Evolutionary conservation across 2,113 vertebrate species (phyloP).

Genomic region (Nerophis lumbriciformis): DNA sequence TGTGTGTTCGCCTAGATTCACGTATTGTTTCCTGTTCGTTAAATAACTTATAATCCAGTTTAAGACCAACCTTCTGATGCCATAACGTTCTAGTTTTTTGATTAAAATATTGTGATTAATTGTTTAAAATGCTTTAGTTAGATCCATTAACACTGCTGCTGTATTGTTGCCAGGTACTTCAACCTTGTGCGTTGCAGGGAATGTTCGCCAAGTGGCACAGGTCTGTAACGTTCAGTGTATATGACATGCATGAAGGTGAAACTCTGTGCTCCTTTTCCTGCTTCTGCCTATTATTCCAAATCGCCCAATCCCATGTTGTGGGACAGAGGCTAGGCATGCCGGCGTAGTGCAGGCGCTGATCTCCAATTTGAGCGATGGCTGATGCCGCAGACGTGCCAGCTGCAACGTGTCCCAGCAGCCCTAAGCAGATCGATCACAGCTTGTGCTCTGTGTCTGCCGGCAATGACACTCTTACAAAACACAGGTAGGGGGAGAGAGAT

Average conservation of each 20-base stretch:
- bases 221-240: conserved; percentile 32
- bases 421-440: conserved; percentile 56
- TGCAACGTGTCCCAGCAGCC: conserved; percentile 32
- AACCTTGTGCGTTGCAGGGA: conserved; percentile 9
- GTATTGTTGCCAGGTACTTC: background rate
- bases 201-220: conserved; percentile 1
- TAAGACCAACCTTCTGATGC: too few species aligned
- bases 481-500: conserved; percentile 50
- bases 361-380: conserved; percentile 49
- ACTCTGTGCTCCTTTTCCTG: conserved; percentile 30
- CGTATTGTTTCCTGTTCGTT: too few species aligned
- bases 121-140: too few species aligned
- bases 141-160: background rate
- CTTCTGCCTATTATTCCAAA: conserved; percentile 56
- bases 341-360: conserved; percentile 38
- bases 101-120: too few species aligned
- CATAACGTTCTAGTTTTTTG: too few species aligned
- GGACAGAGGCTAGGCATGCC: conserved; percentile 36
- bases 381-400: conserved; percentile 41
- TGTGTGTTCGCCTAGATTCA: too few species aligned
- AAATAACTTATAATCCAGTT: too few species aligned
- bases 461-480: conserved; percentile 58
- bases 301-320: conserved; percentile 15
- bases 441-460: conserved; percentile 33
- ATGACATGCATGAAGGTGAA: conserved; percentile 33